phyloP scores from a whole-genome alignment of 2,113 vertebrate genomes.

The Oncorhynchus keta region DNA sequence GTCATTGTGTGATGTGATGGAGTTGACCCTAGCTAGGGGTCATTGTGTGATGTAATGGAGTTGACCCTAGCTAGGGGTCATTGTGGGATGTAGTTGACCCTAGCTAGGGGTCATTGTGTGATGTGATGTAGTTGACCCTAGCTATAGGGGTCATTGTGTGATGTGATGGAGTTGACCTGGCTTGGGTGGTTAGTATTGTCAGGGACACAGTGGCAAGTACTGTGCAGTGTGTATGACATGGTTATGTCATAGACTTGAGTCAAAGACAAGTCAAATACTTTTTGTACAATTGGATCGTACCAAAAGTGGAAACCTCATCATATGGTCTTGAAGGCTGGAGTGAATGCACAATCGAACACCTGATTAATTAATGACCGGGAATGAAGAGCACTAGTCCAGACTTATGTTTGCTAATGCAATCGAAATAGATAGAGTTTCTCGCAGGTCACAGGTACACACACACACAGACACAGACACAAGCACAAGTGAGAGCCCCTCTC shows the following conservation, averaged over 20 bases:
- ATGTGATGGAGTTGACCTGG: conserved; percentile 38
- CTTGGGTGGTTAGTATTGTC: not conserved
- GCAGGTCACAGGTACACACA: not conserved
- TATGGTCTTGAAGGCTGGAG: too few species aligned
- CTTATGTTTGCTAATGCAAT: too few species aligned
- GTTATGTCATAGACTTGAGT: too few species aligned
- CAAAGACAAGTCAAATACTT: too few species aligned
- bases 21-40: conserved; percentile 25
- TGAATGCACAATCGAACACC: too few species aligned
- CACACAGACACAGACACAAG: conserved; percentile 27
- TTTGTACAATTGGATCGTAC: too few species aligned
- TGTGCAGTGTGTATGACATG: too few species aligned
- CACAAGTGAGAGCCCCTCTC: conserved; percentile 3
- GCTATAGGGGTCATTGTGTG: conserved; percentile 41
- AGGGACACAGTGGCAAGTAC: too few species aligned
- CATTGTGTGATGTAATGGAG: not conserved
- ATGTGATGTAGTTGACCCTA: conserved; percentile 40
- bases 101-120: conserved; percentile 32
- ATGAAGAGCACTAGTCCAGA: too few species aligned
- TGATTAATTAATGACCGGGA: too few species aligned
- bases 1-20: too few species aligned
- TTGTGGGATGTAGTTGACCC: not conserved
- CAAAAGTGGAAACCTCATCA: too few species aligned
- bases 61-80: conserved; percentile 25
- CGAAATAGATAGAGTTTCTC: not conserved